phyloP scores from a whole-genome alignment of 2,113 vertebrate species.

The Mungos mungo region DNA sequence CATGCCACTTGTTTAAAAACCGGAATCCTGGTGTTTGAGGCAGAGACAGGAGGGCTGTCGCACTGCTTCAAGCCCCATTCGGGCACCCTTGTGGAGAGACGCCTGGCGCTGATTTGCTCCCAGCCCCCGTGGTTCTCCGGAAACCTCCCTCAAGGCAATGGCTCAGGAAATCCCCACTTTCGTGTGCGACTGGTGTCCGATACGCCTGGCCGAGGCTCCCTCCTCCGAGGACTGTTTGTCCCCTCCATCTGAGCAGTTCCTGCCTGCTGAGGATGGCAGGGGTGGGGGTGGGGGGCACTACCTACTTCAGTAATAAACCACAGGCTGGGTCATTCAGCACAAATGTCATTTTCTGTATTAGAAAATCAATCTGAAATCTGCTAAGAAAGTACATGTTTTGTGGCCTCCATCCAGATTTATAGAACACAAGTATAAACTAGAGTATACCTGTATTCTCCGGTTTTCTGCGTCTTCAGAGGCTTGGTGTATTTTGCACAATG shows the following conservation, averaged over 20 bases:
- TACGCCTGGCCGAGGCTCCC: neutral
- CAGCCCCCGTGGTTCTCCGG: neutral
- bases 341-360: neutral
- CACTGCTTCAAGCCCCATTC: neutral
- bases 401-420: neutral
- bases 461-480: neutral
- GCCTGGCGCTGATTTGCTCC: neutral
- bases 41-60: neutral
- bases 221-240: neutral
- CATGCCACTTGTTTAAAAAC: neutral
- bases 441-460: neutral
- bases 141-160: neutral
- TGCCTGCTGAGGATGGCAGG: too few relatives aligned
- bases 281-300: neutral
- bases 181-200: neutral
- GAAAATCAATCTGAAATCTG: slow-evolving; percentile 13
- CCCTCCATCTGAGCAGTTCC: neutral
- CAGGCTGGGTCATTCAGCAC: neutral
- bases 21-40: neutral
- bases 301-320: neutral
- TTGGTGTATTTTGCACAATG: neutral
- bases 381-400: neutral
- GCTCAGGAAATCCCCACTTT: neutral
- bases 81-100: neutral
- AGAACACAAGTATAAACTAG: neutral